These are phyloP conservation scores for Ctenopoma multispine DNA, from an alignment of 2,797 vertebrate genomes.

Conservation along the genomic window DNA sequence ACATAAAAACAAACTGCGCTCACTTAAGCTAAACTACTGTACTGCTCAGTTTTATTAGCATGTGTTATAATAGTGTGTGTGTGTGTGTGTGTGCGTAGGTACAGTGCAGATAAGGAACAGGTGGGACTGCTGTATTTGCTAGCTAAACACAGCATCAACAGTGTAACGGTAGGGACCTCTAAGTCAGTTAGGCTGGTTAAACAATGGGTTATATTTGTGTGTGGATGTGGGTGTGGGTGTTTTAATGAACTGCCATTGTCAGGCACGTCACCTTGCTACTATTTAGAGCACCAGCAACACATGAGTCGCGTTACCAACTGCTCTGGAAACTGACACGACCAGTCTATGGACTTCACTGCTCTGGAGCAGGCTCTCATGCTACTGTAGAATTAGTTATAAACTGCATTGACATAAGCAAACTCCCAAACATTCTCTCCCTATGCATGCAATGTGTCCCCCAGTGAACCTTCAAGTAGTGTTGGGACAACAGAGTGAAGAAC, in stretches of 20 bases:
- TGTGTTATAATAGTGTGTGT: background rate
- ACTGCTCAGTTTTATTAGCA: constrained; percentile 15
- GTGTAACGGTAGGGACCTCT: constrained; percentile 65
- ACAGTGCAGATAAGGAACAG: constrained; percentile 74
- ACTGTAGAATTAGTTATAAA: background rate
- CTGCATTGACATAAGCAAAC: constrained; percentile 36
- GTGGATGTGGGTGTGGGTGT: constrained; percentile 44
- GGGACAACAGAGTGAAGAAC: constrained; percentile 65
- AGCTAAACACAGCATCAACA: constrained; percentile 75
- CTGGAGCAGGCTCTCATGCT: constrained; percentile 16
- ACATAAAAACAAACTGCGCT: background rate
- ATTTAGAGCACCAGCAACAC: constrained; percentile 45
- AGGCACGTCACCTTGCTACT: constrained; percentile 19
- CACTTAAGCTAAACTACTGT: background rate
- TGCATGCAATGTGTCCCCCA: constrained; percentile 44
- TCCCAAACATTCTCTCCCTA: constrained; percentile 26
- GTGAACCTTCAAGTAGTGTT: constrained; percentile 41
- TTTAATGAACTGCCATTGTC: constrained; percentile 36
- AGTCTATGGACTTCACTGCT: background rate
- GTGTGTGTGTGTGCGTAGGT: background rate
- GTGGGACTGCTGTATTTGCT: constrained; percentile 70
- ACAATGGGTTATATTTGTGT: constrained; percentile 71
- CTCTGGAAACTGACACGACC: constrained; percentile 14
- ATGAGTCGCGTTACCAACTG: constrained; percentile 36
- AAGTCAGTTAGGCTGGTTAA: constrained; percentile 71